Evolutionary conservation across 1,140 invertebrate genomes (phyloP), one percentile per base, ranked within the genome.

Genomic region (Aricia agestis): DNA sequence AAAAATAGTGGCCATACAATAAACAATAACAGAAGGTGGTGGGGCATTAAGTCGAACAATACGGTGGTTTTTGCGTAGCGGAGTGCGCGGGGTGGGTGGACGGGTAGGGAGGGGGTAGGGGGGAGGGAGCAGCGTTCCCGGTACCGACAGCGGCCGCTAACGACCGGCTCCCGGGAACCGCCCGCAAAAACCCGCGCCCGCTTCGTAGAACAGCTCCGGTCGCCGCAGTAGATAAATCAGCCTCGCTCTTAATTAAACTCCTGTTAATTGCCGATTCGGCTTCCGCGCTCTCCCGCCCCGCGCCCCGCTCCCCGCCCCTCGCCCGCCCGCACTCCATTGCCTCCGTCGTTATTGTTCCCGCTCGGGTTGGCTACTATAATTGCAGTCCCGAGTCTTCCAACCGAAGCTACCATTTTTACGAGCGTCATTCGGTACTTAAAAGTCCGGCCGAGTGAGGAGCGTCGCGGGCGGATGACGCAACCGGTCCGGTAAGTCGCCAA

Each of bases 221-320:
- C 73, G 74, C 67, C 72, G 77, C 67, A 31, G 76, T 79, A 79
- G 76, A 85, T 82, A 82, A 82, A 82, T 82, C 80, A 83, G 74
- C 58, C 73, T 59, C 63, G 65, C 76, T 76, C 80, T 84, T 82
- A 74, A 87, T 85, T 83, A 86, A 79, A 81, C 69, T 66, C 72
- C 72, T 72, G 71, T 79, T 84, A 81, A 85, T 86, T 84, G 81
- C 78, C 74, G 76, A 76, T 74, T 75, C 72, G 72, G 68, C 59
- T 66, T 66, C 52, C 69, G 52, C 70, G n/a, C 58, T 25, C 57
- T 68, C 18, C 45, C 41, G 36, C 59, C 7, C 17, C 57, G 66
- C 73, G 10, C 66, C 68, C 5, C 18, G 19, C 10, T 18, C 61
- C 70, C 11, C 68, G 42, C 72, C 45, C 57, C 19, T 72, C 13